phyloP scores from a whole-genome alignment of 2,113 vertebrate species.

The Tragelaphus scriptus region DNA sequence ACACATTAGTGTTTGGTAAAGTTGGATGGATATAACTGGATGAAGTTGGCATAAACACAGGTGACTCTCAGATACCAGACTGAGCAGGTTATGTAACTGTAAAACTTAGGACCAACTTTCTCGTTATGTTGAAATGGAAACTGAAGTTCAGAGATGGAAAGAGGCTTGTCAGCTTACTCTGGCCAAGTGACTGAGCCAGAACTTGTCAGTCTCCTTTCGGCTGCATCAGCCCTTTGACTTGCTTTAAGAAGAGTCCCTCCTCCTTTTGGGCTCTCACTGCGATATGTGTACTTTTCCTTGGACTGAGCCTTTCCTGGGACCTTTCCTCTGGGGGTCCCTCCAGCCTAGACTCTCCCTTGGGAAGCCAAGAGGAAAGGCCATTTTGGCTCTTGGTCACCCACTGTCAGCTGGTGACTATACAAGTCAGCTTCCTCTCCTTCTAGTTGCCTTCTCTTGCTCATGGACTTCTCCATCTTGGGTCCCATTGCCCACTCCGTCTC shows the following conservation, averaged over 20 bases:
- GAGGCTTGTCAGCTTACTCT: neutral
- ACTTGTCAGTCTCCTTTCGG: neutral
- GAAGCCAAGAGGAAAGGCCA: neutral
- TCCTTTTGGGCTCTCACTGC: neutral
- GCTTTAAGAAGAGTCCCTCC: neutral
- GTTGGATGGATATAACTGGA: neutral
- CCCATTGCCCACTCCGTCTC: neutral
- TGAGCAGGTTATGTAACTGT: neutral
- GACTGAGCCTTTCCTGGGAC: neutral
- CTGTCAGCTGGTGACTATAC: neutral
- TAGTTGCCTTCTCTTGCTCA: neutral
- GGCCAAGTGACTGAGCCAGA: neutral
- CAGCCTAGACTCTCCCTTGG: neutral
- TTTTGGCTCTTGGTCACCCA: neutral
- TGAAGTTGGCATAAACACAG: neutral
- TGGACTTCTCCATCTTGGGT: neutral
- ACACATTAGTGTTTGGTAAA: neutral
- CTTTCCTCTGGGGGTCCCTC: neutral
- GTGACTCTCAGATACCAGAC: neutral
- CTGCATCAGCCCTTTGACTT: neutral
- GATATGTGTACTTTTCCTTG: neutral
- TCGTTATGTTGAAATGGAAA: neutral
- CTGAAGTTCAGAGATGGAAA: neutral
- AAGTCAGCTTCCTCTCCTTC: neutral
- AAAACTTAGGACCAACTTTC: neutral